Evolutionary conservation across 2,113 vertebrate genomes (phyloP).

Genomic region (Notechis scutatus): DNA sequence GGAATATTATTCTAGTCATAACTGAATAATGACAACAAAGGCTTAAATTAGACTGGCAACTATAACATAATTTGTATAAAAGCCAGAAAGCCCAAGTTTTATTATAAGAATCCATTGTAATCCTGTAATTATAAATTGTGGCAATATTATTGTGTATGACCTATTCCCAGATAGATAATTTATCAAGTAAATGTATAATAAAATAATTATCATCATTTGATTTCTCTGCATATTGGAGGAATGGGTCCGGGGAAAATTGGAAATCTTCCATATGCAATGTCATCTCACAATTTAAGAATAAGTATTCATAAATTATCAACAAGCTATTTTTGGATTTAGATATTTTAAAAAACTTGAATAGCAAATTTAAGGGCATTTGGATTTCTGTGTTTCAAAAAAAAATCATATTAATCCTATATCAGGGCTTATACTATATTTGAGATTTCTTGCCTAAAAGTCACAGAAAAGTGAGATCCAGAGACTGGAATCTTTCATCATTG

Average conservation of each 20-base stretch:
- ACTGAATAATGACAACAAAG: constrained; percentile 18
- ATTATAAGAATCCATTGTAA: constrained; percentile 49
- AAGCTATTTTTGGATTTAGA: neutral
- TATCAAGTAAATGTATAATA: constrained; percentile 55
- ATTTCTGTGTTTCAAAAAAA: neutral
- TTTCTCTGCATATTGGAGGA: constrained; percentile 33
- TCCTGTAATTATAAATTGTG: constrained; percentile 55
- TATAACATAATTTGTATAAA: constrained; percentile 32
- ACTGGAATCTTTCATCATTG: neutral
- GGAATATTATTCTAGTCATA: constrained; percentile 33
- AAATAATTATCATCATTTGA: constrained; percentile 48
- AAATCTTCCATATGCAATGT: neutral
- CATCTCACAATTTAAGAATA: neutral
- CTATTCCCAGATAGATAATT: constrained; percentile 39
- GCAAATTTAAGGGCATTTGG: neutral
- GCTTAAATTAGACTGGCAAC: constrained; percentile 24
- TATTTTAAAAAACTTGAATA: neutral
- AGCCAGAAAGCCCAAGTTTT: constrained; percentile 43
- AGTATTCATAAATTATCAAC: neutral
- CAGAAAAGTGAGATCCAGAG: neutral
- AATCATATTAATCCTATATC: neutral
- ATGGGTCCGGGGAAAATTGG: neutral
- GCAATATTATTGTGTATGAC: constrained; percentile 63
- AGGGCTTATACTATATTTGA: neutral
- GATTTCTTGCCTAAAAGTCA: neutral